phyloP scores from a whole-genome alignment of 2,113 vertebrate species.

The Leptobrachium ailaonicum region DNA sequence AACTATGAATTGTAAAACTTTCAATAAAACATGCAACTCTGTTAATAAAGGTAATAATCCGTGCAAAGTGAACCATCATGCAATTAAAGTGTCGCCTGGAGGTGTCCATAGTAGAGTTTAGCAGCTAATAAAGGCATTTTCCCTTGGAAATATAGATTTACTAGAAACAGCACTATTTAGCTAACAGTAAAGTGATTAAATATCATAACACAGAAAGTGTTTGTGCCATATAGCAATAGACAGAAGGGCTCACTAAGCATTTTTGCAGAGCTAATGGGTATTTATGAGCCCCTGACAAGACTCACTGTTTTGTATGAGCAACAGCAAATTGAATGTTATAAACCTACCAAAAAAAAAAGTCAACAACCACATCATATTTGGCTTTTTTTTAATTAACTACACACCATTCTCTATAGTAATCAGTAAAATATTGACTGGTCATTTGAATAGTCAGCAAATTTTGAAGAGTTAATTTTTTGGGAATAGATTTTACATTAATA shows the following conservation, averaged over 20 bases:
- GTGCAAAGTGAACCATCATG: slow-evolving; percentile 16
- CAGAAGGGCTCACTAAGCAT: not conserved
- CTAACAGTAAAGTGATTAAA: not conserved
- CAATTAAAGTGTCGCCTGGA: slow-evolving; percentile 36
- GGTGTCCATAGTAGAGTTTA: slow-evolving; percentile 19
- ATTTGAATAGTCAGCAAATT: no score
- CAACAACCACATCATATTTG: not conserved
- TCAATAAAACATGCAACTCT: slow-evolving; percentile 9
- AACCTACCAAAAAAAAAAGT: not conserved
- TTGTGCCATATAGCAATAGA: slow-evolving; percentile 16
- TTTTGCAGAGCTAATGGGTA: slow-evolving; percentile 13
- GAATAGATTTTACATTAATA: not conserved
- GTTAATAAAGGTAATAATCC: slow-evolving; percentile 20
- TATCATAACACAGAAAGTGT: slow-evolving; percentile 8
- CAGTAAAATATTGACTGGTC: not conserved
- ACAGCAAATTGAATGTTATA: not conserved
- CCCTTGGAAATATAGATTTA: slow-evolving; percentile 7
- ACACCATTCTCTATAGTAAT: not conserved
- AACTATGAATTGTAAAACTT: slow-evolving; percentile 15
- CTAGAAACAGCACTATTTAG: not conserved
- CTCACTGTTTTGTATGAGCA: not conserved
- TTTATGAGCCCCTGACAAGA: slow-evolving; percentile 12
- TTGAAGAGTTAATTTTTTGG: no score
- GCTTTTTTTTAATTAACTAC: not conserved
- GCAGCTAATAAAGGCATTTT: slow-evolving; percentile 31